Evolutionary conservation across 1,140 invertebrate species (phyloP).

Genomic region (Cotesia typhae): DNA sequence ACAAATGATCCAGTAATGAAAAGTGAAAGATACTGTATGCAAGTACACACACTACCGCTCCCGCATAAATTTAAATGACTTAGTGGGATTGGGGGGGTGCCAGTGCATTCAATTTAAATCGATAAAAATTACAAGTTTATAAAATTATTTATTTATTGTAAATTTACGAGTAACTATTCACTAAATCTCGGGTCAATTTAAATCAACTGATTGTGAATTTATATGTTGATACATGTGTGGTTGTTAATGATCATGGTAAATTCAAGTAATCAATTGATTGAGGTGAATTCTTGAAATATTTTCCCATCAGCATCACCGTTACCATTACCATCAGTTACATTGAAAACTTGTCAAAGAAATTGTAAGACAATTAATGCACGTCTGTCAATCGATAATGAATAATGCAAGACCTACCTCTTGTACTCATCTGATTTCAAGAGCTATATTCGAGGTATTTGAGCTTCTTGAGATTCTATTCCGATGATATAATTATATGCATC

Average conservation of each 20-base stretch:
- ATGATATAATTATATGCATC: conserved; percentile 58
- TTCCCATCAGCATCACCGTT: too few species aligned
- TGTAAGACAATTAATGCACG: too few species aligned
- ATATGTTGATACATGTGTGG: background rate
- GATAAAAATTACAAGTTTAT: conserved; percentile 52
- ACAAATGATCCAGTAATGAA: conserved; percentile 68
- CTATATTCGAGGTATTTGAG: conserved; percentile 63
- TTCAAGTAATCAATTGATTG: conserved; percentile 2
- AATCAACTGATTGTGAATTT: background rate
- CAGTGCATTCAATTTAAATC: conserved; percentile 59
- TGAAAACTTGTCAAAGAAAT: background rate
- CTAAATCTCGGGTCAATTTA: background rate
- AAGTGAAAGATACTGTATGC: conserved; percentile 66
- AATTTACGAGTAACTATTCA: background rate
- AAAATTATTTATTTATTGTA: conserved; percentile 31
- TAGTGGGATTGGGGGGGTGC: conserved; percentile 60
- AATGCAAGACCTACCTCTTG: conserved; percentile 37
- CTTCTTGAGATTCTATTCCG: conserved; percentile 66
- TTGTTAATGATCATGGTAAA: too few species aligned
- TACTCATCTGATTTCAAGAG: too few species aligned
- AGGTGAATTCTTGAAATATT: background rate
- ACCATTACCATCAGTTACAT: background rate
- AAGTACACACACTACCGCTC: conserved; percentile 37
- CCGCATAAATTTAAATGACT: conserved; percentile 68
- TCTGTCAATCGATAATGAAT: conserved; percentile 5